Evolutionary conservation across 2,888 invertebrate genomes (phyloP).

Genomic region (Clistopyga incitator): DNA sequence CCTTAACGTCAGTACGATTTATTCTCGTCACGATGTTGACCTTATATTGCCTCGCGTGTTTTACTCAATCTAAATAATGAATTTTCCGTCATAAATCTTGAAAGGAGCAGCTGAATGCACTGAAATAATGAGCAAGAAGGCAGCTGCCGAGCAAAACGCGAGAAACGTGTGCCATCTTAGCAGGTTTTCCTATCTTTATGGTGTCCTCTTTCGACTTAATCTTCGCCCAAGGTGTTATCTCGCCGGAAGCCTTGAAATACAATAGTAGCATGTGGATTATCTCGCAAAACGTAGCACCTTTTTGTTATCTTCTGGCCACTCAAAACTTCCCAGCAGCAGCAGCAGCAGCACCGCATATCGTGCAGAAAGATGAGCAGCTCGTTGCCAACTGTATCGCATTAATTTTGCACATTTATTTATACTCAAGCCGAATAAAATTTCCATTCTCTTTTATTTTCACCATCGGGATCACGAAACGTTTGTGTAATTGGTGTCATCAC

Average conservation of each 20-base stretch:
- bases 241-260: conserved; percentile 50
- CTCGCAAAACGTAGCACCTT: neutral
- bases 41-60: conserved; percentile 16
- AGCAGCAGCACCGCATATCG: conserved; percentile 21
- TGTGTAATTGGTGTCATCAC: neutral
- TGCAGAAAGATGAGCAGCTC: conserved; percentile 43
- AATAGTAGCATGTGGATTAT: conserved; percentile 33
- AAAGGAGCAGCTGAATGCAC: neutral
- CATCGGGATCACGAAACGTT: neutral
- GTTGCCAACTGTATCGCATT: conserved; percentile 25
- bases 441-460: conserved; percentile 5
- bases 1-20: conserved; percentile 25
- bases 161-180: conserved; percentile 32
- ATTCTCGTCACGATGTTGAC: conserved; percentile 7
- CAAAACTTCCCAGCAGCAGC: conserved; percentile 13
- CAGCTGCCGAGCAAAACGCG: neutral
- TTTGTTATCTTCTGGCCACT: conserved; percentile 38
- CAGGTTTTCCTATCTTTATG: conserved; percentile 32
- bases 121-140: neutral
- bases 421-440: conserved; percentile 1
- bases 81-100: neutral
- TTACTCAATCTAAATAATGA: conserved; percentile 24
- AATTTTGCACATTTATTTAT: conserved; percentile 22
- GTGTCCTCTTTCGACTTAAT: conserved; percentile 47
- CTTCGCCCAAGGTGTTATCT: conserved; percentile 35